Conservation (phyloP, 2,113 vertebrate species). For the Callocephalon fimbriatum region DNA sequence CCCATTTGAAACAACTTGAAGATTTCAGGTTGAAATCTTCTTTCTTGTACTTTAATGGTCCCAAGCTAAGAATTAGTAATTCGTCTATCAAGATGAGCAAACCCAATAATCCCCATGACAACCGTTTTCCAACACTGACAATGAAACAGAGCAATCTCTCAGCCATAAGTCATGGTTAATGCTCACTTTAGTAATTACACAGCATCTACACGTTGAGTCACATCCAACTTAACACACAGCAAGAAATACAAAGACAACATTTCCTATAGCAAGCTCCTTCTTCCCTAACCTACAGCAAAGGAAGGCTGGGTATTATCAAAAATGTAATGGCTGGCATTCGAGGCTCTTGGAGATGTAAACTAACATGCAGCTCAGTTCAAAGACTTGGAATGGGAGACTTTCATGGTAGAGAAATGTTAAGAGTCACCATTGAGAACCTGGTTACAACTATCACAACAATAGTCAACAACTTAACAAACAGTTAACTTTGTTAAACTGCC, state of each 20-base stretch:
- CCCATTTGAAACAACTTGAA: neutral
- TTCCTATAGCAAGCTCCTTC: neutral
- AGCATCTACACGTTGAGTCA: neutral
- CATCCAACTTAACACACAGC: neutral
- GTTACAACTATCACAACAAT: neutral
- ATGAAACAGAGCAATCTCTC: neutral
- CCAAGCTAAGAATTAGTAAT: neutral
- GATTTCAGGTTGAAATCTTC: neutral
- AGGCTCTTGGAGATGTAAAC: neutral
- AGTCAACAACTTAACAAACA: neutral
- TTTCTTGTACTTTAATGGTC: neutral
- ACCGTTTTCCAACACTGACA: neutral
- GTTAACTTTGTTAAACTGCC: neutral
- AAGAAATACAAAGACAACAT: neutral
- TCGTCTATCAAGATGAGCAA: neutral
- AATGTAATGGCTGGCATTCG: neutral
- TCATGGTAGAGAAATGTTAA: neutral
- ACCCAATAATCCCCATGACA: neutral
- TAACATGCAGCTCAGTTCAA: neutral
- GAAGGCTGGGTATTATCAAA: neutral
- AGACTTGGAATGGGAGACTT: accelerated
- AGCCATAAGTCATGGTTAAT: neutral
- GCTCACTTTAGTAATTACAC: neutral
- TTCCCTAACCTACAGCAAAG: neutral
- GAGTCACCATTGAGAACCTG: neutral